Evolutionary conservation across 2,888 invertebrate species (phyloP).

Genomic region (Sphecodes monilicornis): DNA sequence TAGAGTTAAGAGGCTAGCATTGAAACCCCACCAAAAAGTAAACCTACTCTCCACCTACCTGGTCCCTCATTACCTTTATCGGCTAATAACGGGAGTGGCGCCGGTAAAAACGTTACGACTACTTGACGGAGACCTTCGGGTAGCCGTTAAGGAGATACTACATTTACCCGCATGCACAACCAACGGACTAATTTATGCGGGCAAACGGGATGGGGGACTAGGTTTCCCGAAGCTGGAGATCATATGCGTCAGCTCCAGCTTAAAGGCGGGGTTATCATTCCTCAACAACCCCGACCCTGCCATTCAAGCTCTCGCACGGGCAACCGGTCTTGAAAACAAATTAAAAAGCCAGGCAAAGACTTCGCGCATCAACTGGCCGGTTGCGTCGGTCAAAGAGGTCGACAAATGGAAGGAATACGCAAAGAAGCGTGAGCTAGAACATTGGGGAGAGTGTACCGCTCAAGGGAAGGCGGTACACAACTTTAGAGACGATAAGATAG

Average conservation of each 20-base stretch:
- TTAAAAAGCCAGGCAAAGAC: not conserved
- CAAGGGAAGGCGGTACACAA: too few species aligned
- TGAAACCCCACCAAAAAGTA: not conserved
- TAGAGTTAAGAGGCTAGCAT: not conserved
- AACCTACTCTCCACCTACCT: not conserved
- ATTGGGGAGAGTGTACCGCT: too few species aligned
- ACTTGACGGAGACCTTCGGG: not conserved
- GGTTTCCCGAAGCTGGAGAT: not conserved
- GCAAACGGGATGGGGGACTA: not conserved
- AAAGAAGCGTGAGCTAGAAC: not conserved
- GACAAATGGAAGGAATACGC: not conserved
- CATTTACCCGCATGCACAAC: not conserved
- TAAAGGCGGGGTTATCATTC: not conserved
- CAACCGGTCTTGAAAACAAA: not conserved
- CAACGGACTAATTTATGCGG: not conserved
- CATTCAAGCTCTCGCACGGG: not conserved
- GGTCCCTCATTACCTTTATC: not conserved
- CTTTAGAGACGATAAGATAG: too few species aligned
- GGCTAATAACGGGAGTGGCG: not conserved
- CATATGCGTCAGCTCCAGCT: not conserved
- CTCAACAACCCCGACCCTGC: too few species aligned
- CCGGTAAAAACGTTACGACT: not conserved
- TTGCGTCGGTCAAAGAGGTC: not conserved
- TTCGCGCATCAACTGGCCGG: not conserved
- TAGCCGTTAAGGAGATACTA: not conserved